These are phyloP conservation scores for Ataeniobius toweri DNA, from an alignment of 2,797 vertebrate genomes.

Conservation along the genomic window DNA sequence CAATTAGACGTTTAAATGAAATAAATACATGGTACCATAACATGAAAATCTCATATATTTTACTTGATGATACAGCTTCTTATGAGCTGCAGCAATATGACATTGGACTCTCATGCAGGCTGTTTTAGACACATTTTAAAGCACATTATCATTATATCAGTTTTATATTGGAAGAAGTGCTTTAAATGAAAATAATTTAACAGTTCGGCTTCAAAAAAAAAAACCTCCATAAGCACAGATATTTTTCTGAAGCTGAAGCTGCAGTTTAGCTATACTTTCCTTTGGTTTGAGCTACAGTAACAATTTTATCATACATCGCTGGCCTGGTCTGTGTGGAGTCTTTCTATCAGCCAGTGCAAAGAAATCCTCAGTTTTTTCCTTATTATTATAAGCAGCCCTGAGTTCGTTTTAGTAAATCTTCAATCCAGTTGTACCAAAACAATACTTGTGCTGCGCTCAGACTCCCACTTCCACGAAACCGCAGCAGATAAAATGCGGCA, in stretches of 20 bases:
- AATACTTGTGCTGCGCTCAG: neutral
- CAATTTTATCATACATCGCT: neutral
- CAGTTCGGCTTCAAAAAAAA: neutral
- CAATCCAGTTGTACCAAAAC: neutral
- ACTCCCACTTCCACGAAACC: constrained; percentile 17
- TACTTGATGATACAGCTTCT: neutral
- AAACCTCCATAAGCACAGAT: neutral
- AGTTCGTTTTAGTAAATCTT: neutral
- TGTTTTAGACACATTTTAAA: neutral
- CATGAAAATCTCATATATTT: neutral
- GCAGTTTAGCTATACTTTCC: no score
- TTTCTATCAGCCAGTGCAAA: neutral
- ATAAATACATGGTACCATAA: neutral
- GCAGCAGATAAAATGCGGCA: constrained; percentile 13
- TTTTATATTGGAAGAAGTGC: neutral
- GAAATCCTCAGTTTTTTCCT: neutral
- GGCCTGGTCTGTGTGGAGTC: neutral
- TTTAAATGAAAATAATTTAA: neutral
- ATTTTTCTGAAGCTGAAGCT: no score
- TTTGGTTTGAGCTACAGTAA: no score
- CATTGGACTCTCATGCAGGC: neutral
- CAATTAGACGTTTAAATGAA: neutral
- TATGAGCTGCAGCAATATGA: neutral
- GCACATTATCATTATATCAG: neutral
- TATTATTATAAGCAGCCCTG: neutral